These are phyloP conservation scores for Dyspetes luteomarginatus DNA, from an alignment of 2,888 invertebrate species.

Conservation along the genomic window DNA sequence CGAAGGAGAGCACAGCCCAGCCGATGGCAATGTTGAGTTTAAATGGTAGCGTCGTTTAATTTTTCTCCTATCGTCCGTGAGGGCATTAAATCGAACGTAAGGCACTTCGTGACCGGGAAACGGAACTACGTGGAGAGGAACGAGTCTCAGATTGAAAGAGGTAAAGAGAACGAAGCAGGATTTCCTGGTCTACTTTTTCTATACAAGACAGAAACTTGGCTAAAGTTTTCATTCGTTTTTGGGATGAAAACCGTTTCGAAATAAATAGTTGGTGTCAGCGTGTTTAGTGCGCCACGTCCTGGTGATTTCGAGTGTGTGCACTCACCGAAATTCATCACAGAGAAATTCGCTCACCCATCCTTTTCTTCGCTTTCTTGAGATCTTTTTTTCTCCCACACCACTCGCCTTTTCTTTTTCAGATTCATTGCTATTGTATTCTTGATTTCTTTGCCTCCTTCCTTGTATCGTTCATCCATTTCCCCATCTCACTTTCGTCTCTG, in stretches of 20 bases:
- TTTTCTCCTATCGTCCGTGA: constrained; percentile 60
- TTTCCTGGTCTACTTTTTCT: constrained; percentile 9
- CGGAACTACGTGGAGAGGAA: constrained; percentile 23
- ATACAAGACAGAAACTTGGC: not conserved
- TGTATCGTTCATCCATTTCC: not conserved
- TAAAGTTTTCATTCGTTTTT: constrained; percentile 25
- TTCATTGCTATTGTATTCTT: no score
- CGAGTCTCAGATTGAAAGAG: constrained; percentile 1
- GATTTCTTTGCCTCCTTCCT: not conserved
- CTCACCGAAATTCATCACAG: constrained; percentile 57
- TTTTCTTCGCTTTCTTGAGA: no score
- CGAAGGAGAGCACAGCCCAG: not conserved
- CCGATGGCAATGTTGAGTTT: constrained; percentile 49
- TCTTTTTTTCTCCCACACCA: no score
- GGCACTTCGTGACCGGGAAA: constrained; percentile 60
- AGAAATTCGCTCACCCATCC: constrained; percentile 36
- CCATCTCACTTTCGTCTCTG: not conserved
- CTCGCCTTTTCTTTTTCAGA: no score
- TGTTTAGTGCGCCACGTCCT: constrained; percentile 27
- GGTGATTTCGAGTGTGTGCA: constrained; percentile 47
- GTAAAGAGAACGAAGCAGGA: not conserved
- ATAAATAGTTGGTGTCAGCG: constrained; percentile 59
- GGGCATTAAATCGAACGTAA: constrained; percentile 63
- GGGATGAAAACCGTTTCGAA: constrained; percentile 45
- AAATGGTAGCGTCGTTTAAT: constrained; percentile 61